Evolutionary conservation across 2,888 invertebrate genomes (phyloP).

Genomic region (Apeira syringaria): DNA sequence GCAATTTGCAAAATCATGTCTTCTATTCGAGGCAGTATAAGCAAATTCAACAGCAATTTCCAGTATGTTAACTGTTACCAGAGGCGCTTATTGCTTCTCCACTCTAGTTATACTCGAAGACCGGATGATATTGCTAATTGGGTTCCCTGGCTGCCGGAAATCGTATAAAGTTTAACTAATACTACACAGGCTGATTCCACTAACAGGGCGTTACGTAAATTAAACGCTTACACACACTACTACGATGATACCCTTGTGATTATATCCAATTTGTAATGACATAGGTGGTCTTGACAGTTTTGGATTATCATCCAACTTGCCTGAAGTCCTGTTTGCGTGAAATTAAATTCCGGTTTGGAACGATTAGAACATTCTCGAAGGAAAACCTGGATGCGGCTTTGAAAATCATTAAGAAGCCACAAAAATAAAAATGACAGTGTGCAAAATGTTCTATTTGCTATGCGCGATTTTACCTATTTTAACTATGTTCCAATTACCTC

Average conservation of each 20-base stretch:
- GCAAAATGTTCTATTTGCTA: too few relatives aligned
- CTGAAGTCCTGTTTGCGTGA: conserved; percentile 19
- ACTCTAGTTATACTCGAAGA: conserved; percentile 60
- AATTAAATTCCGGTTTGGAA: conserved; percentile 18
- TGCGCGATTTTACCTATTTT: too few relatives aligned
- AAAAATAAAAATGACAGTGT: too few relatives aligned
- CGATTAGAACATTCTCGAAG: conserved; percentile 12
- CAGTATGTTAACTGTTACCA: conserved; percentile 69
- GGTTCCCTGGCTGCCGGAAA: conserved; percentile 72
- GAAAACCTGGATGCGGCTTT: not conserved
- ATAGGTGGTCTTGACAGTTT: conserved; percentile 29
- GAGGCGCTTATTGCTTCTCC: conserved; percentile 60
- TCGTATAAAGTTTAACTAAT: conserved; percentile 74
- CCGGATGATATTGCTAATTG: conserved; percentile 80
- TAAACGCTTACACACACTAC: conserved; percentile 20
- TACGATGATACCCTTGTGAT: conserved; percentile 18
- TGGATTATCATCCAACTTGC: conserved; percentile 27
- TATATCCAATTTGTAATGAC: conserved; percentile 25
- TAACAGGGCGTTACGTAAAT: conserved; percentile 35
- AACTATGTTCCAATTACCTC: too few relatives aligned
- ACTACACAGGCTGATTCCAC: conserved; percentile 50
- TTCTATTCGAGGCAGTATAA: conserved; percentile 52
- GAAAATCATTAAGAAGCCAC: too few relatives aligned
- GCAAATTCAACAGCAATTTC: conserved; percentile 74
- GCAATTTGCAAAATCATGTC: conserved; percentile 49